These are phyloP conservation scores for Scolopax bukidnonensis DNA, from an alignment of 2,797 vertebrate species.

Conservation along the genomic window DNA sequence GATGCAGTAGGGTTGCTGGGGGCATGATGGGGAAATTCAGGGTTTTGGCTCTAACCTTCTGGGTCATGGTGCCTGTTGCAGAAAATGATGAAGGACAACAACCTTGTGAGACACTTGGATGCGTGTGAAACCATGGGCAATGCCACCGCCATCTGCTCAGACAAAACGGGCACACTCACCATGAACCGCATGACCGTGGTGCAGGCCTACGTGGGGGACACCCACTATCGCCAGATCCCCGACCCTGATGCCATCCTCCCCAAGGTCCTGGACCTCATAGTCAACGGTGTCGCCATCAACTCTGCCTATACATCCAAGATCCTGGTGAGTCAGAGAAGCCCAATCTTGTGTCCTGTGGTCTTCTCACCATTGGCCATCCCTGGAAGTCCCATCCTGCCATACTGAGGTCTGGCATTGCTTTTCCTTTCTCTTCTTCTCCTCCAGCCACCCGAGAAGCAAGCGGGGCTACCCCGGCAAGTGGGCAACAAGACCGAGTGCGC, in stretches of 20 bases:
- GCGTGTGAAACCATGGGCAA: constrained; percentile 99
- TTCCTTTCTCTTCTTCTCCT: not conserved
- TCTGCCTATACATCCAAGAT: constrained; percentile 97
- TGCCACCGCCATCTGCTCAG: constrained; percentile 96
- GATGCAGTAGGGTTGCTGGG: accelerated
- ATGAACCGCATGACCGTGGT: constrained; percentile 99
- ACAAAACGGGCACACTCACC: constrained; percentile 96
- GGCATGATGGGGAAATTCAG: accelerated
- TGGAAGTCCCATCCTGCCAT: not conserved
- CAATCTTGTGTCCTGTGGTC: accelerated
- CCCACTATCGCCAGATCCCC: constrained; percentile 84
- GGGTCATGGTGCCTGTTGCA: constrained; percentile 34
- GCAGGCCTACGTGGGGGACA: constrained; percentile 88
- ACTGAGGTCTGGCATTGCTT: not conserved
- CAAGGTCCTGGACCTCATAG: constrained; percentile 83
- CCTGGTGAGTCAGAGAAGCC: constrained; percentile 79
- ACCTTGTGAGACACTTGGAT: constrained; percentile 94
- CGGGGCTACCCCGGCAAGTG: constrained; percentile 92
- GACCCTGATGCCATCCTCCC: constrained; percentile 86
- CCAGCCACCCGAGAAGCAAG: constrained; percentile 94
- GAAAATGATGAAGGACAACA: constrained; percentile 99
- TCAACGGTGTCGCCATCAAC: constrained; percentile 95
- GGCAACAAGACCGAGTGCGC: constrained; percentile 98
- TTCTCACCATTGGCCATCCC: accelerated
- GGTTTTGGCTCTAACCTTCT: not conserved